These are phyloP conservation scores for Leucoraja erinaceus DNA, from an alignment of 2,113 vertebrate species.

Conservation along the genomic window DNA sequence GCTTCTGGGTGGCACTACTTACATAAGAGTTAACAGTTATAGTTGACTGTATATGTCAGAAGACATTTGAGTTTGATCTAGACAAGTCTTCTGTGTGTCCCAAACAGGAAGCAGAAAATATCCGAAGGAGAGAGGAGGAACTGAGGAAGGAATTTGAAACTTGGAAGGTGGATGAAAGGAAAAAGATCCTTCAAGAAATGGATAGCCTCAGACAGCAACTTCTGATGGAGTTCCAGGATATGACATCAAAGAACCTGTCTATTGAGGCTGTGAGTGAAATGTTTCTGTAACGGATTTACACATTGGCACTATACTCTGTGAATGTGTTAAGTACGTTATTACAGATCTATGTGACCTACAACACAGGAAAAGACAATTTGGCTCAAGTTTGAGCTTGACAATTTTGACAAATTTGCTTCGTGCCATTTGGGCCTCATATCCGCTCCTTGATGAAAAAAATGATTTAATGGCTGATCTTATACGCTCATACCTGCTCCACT, in stretches of 20 bases:
- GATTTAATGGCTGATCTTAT: too few species aligned
- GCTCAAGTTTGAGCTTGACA: too few species aligned
- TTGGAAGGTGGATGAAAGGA: slow-evolving; percentile 62
- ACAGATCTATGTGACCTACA: not conserved
- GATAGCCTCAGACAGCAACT: slow-evolving; percentile 53
- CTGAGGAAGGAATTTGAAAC: slow-evolving; percentile 51
- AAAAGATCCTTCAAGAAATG: slow-evolving; percentile 51
- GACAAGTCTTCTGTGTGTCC: not conserved
- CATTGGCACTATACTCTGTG: not conserved
- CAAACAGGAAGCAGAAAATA: slow-evolving; percentile 54
- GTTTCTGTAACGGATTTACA: not conserved
- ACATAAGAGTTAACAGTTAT: not conserved
- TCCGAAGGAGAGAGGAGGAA: slow-evolving; percentile 46
- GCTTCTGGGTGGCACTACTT: not conserved
- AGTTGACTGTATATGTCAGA: not conserved
- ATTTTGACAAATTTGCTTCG: too few species aligned
- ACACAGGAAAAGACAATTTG: not conserved
- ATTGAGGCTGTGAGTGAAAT: slow-evolving; percentile 53
- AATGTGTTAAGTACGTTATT: not conserved
- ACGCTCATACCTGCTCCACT: too few species aligned
- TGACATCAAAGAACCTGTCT: slow-evolving; percentile 51
- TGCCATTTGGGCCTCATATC: not conserved
- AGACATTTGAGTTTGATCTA: not conserved
- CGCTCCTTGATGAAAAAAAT: too few species aligned
- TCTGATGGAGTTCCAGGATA: slow-evolving; percentile 49